Evolutionary conservation across 2,888 invertebrate species (phyloP).

Genomic region (Ophion obscuratus): DNA sequence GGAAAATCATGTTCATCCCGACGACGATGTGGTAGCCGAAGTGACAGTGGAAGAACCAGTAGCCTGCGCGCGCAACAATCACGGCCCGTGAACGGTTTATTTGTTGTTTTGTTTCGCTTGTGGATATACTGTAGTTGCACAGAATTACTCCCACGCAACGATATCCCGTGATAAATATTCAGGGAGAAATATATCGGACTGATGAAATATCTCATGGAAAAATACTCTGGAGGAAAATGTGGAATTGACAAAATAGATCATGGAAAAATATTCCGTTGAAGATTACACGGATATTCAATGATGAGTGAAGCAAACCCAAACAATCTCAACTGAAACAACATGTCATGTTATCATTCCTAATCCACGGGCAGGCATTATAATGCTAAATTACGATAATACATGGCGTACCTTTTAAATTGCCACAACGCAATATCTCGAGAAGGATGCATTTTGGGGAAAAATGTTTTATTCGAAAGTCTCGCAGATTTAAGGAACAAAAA

Average conservation of each 20-base stretch:
- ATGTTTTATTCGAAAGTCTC: no score
- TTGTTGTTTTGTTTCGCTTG: not conserved
- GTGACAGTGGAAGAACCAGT: constrained; percentile 79
- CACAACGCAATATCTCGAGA: no score
- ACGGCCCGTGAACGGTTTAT: not conserved
- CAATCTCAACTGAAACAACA: no score
- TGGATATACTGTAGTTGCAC: not conserved
- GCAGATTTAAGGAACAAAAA: no score
- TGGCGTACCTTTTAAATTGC: no score
- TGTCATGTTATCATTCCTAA: no score
- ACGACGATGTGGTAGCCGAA: constrained; percentile 72
- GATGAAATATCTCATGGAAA: not conserved
- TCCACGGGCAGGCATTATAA: no score
- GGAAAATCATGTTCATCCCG: constrained; percentile 77
- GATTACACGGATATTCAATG: not conserved
- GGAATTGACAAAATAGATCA: not conserved
- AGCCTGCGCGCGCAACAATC: constrained; percentile 69
- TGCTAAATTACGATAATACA: no score
- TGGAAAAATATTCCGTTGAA: not conserved
- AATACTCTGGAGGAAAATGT: not conserved
- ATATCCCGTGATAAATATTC: not conserved
- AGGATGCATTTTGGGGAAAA: no score
- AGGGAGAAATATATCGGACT: no score
- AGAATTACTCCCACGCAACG: not conserved
- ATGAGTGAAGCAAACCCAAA: not conserved